These are phyloP conservation scores for Octodon degus DNA, from an alignment of 2,113 vertebrate genomes.

Conservation along the genomic window DNA sequence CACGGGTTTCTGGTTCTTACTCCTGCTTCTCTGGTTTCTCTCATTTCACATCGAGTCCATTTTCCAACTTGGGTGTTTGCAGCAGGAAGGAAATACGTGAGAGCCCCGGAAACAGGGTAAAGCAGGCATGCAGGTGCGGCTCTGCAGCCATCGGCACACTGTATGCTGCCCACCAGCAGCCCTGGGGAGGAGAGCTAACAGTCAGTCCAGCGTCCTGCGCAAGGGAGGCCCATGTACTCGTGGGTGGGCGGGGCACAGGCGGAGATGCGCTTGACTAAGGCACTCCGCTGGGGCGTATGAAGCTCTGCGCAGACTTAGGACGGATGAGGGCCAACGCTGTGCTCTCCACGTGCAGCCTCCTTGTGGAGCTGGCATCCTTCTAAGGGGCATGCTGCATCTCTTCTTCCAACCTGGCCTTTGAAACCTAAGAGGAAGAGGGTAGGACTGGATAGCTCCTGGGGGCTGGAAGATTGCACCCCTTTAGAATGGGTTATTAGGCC, in stretches of 20 bases:
- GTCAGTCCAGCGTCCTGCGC: fast-evolving
- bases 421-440: background rate
- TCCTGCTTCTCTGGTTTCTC: background rate
- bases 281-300: background rate
- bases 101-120: background rate
- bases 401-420: background rate
- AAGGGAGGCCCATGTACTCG: fast-evolving
- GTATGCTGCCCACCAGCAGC: fast-evolving
- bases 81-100: background rate
- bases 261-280: background rate
- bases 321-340: background rate
- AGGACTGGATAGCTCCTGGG: background rate
- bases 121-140: fast-evolving
- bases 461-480: background rate
- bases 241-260: background rate
- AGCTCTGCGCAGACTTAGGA: background rate
- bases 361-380: background rate
- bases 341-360: background rate
- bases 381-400: background rate
- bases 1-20: background rate
- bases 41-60: background rate
- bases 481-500: background rate
- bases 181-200: fast-evolving
- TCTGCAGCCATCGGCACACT: background rate
- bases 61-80: background rate